phyloP scores from a whole-genome alignment of 2,797 vertebrate species.

The Acipenser ruthenus region DNA sequence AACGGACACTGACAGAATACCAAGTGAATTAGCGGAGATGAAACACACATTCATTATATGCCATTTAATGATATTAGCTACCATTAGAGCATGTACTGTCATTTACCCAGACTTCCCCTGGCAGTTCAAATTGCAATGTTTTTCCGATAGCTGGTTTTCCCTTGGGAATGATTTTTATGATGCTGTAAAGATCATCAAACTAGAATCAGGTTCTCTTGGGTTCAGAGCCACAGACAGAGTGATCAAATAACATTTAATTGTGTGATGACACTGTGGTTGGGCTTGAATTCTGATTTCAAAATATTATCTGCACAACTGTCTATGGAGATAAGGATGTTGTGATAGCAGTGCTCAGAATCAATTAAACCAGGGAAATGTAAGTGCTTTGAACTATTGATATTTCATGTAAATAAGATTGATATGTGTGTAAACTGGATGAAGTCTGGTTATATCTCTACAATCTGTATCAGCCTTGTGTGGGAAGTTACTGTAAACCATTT shows the following conservation, averaged over 20 bases:
- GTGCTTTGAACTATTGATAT: conserved; percentile 34
- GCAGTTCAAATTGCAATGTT: conserved; percentile 42
- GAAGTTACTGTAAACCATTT: background rate
- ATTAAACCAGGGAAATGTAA: conserved; percentile 42
- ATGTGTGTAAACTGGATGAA: conserved; percentile 18
- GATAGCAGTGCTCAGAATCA: conserved; percentile 48
- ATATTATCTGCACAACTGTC: conserved; percentile 48
- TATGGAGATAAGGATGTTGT: conserved; percentile 45
- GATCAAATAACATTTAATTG: conserved; percentile 63
- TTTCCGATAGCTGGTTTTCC: conserved; percentile 46
- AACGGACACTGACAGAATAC: conserved; percentile 3
- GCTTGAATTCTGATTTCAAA: conserved; percentile 54
- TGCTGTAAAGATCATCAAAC: conserved; percentile 52
- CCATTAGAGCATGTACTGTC: conserved; percentile 26
- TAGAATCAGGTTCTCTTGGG: conserved; percentile 40
- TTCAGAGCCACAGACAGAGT: conserved; percentile 54
- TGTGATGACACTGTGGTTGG: conserved; percentile 43
- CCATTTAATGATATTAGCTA: conserved; percentile 31
- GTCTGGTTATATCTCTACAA: conserved; percentile 5
- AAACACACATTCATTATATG: conserved; percentile 43
- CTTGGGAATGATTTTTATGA: conserved; percentile 48
- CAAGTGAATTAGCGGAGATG: background rate
- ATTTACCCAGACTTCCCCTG: conserved; percentile 36
- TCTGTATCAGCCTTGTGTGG: background rate
- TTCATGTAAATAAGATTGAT: conserved; percentile 35